Base-by-base conservation (phyloP, 2,888 invertebrate genomes). In the Cryptophagus acutangulus region DNA sequence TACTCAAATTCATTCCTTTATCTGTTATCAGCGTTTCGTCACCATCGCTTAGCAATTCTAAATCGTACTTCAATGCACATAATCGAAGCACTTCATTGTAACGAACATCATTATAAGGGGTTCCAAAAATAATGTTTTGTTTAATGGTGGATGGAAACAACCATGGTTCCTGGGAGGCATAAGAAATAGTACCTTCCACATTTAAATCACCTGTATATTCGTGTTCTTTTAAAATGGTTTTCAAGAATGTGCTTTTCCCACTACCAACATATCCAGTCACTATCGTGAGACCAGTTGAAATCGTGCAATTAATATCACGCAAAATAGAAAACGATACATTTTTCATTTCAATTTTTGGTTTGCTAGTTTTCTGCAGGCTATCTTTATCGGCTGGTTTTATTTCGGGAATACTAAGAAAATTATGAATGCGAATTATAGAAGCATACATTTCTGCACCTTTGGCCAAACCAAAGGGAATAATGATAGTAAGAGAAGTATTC, bases 21-120 rank as follows among this genome's bases (percentile, higher is more conserved):
- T 90, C 89, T 2, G 87, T 88, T 1, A 89, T 82, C 37, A 84
- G 62, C 0, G 85, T 86, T 51, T 76, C 67, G 59, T 89, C 89
- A 8, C 85, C 84, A 46, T 80, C 73, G 0, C 83, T 79, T 51
- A 89, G 76, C 48, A 81, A 76, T 43, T 77, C 74, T 50, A 89
- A 77, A 65, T 90, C 89, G 52, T 72, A 73, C 37, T 70, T 61
- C 41, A 85, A 59, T 2, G 79, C 78, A 57, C 83, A 82, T 0
- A 73, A 79, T 40, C 70, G 73, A 29, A 84, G 71, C 2, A 82
- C 78, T 47, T 73, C 72, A 45, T 72, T 70, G 59, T 77, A 78
- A 1, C 77, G 61, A 0, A 74, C 69, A 1, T 71, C 65, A 36
- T 79, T 73, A 62, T 74, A 71, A 1, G 74, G 70, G 54, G 74